Percentiles rank a stretch among this genome's conserved stretches.
Conservation (phyloP, 2,888 invertebrate genomes). For the Heliconius aoede region DNA sequence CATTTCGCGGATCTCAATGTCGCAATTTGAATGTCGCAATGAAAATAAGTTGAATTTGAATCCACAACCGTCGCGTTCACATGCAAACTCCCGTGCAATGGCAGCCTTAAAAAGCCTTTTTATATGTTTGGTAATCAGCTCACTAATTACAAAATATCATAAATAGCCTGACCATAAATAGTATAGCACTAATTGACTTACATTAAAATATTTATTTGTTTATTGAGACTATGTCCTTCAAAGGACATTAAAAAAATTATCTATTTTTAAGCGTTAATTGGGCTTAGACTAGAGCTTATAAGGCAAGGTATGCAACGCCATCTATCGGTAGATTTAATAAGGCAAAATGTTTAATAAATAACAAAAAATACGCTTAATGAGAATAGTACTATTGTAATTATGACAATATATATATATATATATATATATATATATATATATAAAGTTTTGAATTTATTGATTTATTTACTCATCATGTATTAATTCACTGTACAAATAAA, state of each 20-base stretch:
- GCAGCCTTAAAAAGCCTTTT: background rate
- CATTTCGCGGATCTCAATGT: no score
- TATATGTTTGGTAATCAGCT: no score
- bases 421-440: background rate
- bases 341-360: background rate
- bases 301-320: background rate
- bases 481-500: background rate
- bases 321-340: no score
- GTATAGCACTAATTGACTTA: background rate
- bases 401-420: background rate
- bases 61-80: background rate
- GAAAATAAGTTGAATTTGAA: background rate
- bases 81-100: background rate
- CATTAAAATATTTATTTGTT: background rate
- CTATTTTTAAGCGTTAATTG: background rate
- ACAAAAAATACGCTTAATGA: background rate
- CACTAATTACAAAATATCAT: no score
- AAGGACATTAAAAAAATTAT: background rate
- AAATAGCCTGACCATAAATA: no score
- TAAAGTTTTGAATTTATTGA: background rate
- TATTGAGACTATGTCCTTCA: background rate
- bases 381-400: background rate
- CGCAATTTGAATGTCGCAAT: background rate
- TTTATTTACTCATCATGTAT: background rate
- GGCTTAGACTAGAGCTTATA: background rate